Conservation (phyloP, 2,113 vertebrate genomes). For the Campylomormyrus numenius region DNA sequence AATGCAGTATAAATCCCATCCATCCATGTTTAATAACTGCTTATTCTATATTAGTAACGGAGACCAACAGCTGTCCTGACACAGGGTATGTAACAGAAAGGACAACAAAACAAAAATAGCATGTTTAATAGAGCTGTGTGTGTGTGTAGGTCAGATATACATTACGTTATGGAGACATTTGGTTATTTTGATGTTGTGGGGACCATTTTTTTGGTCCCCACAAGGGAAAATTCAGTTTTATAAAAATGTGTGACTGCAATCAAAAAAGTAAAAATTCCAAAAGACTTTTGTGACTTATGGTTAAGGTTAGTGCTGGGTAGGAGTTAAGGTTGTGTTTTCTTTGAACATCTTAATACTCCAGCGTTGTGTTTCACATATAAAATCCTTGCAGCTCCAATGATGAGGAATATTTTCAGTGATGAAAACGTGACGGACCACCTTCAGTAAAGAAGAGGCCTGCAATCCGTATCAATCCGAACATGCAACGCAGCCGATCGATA, state of each 20-base stretch:
- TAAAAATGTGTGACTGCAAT: no score
- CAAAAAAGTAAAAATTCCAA: no score
- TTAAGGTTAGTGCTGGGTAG: no score
- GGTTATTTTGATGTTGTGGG: no score
- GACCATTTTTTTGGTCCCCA: no score
- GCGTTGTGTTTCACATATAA: not conserved
- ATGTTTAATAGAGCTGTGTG: not conserved
- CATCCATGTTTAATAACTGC: not conserved
- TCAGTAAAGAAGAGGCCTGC: constrained; percentile 34
- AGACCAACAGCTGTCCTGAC: not conserved
- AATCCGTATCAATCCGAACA: constrained; percentile 61
- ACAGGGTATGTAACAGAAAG: not conserved
- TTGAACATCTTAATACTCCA: not conserved
- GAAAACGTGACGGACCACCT: constrained; percentile 40
- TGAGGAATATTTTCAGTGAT: constrained; percentile 23
- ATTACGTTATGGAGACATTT: no score
- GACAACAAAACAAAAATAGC: not conserved
- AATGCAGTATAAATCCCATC: not conserved
- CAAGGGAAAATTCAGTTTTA: no score
- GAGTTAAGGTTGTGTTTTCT: not conserved
- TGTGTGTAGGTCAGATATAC: not conserved
- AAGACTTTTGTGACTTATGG: no score
- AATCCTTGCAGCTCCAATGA: not conserved
- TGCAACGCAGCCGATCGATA: constrained; percentile 61
- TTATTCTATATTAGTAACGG: not conserved